A percentile compares a stretch with the other conserved stretches of the same genome.
Conservation (phyloP, 2,797 vertebrate genomes). For the Nothura maculosa region DNA sequence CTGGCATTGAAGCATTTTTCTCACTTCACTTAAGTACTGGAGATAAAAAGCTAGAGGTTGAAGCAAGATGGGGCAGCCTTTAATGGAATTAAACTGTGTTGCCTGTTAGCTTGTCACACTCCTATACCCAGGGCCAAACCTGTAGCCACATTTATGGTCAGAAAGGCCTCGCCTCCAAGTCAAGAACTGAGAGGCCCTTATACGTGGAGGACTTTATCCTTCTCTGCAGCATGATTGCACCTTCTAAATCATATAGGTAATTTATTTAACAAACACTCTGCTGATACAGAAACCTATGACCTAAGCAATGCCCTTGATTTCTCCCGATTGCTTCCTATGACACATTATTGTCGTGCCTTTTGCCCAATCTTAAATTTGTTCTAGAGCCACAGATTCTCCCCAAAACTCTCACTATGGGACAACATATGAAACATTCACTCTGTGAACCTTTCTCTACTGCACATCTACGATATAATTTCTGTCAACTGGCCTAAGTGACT, state of each 20-base stretch:
- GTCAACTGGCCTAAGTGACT: constrained; percentile 27
- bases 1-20: constrained; percentile 38
- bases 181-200: constrained; percentile 8
- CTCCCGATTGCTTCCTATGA: neutral
- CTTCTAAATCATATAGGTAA: neutral
- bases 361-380: neutral
- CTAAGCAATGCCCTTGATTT: constrained; percentile 46
- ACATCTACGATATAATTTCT: neutral
- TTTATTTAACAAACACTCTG: neutral
- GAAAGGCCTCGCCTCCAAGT: neutral
- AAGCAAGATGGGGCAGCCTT: constrained; percentile 40
- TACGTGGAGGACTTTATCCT: neutral
- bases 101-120: constrained; percentile 53
- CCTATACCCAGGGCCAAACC: neutral
- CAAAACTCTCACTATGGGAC: neutral
- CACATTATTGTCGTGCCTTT: neutral
- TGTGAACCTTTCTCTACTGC: neutral
- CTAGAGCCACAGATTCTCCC: neutral
- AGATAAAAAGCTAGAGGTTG: constrained; percentile 29
- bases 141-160: constrained; percentile 34
- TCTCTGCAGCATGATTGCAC: neutral
- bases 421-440: neutral
- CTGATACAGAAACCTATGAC: neutral
- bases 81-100: constrained; percentile 64
- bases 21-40: constrained; percentile 40